Evolutionary conservation across 2,888 invertebrate genomes (phyloP).

Genomic region (Chironomus riparius): DNA sequence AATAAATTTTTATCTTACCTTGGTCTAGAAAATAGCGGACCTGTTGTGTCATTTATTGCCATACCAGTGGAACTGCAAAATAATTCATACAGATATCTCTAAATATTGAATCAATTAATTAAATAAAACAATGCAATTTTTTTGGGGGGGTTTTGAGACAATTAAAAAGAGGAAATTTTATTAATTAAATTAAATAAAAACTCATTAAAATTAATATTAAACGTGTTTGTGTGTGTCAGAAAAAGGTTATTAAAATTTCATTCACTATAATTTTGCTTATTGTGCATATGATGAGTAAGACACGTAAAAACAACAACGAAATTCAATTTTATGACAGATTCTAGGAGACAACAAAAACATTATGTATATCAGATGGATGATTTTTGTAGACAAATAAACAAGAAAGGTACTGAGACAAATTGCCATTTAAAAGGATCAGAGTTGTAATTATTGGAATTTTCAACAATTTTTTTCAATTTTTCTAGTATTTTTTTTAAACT

Average conservation of each 20-base stretch:
- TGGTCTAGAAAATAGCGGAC: conserved; percentile 23
- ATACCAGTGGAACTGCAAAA: conserved; percentile 22
- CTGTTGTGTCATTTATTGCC: conserved; percentile 21
- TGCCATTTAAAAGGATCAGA: no score
- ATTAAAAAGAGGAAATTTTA: not conserved
- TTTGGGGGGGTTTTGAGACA: not conserved
- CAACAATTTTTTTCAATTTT: no score
- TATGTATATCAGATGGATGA: no score
- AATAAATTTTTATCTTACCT: conserved; percentile 3
- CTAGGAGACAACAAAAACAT: no score
- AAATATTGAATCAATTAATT: not conserved
- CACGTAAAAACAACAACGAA: no score
- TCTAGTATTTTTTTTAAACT: no score
- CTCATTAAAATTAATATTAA: not conserved
- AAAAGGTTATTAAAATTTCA: not conserved
- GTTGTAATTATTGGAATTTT: no score
- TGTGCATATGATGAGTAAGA: no score
- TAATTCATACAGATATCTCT: not conserved
- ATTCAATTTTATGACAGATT: no score
- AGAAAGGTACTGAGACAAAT: no score
- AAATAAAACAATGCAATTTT: not conserved
- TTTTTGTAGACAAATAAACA: no score
- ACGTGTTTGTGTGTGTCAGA: not conserved
- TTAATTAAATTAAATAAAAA: not conserved
- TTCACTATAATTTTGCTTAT: not conserved